Percentiles rank a stretch among this genome's conserved stretches.
phyloP scores from a whole-genome alignment of 2,797 vertebrate genomes.

The Pseudochirops cupreus region DNA sequence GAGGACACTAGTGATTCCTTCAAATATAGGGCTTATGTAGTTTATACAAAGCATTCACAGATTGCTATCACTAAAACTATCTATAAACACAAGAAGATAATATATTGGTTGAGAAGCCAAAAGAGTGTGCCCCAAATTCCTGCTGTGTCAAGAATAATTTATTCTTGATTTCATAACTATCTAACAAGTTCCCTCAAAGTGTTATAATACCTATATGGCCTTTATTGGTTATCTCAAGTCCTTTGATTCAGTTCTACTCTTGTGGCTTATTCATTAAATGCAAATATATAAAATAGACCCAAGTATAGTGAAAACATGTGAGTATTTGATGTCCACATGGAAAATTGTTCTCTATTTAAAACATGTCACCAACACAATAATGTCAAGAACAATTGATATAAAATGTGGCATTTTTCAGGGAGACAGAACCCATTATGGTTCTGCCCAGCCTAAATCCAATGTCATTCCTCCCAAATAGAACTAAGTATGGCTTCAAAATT shows the following conservation, averaged over 20 bases:
- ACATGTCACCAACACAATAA: neutral
- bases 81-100: neutral
- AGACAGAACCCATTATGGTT: neutral
- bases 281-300: neutral
- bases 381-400: neutral
- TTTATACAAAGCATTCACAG: neutral
- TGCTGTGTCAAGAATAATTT: neutral
- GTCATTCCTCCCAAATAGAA: neutral
- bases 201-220: neutral
- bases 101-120: neutral
- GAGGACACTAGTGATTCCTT: neutral
- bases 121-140: neutral
- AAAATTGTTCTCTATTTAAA: neutral
- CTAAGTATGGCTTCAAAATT: neutral
- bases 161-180: neutral
- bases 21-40: neutral
- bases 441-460: neutral
- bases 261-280: conserved; percentile 5
- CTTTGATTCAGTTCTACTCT: neutral
- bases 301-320: conserved; percentile 10
- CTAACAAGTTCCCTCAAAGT: neutral
- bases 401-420: neutral
- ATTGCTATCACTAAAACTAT: neutral
- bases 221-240: neutral
- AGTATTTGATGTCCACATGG: neutral